Base-by-base conservation (phyloP, 2,797 vertebrate genomes). In the Poeciliopsis infans region DNA sequence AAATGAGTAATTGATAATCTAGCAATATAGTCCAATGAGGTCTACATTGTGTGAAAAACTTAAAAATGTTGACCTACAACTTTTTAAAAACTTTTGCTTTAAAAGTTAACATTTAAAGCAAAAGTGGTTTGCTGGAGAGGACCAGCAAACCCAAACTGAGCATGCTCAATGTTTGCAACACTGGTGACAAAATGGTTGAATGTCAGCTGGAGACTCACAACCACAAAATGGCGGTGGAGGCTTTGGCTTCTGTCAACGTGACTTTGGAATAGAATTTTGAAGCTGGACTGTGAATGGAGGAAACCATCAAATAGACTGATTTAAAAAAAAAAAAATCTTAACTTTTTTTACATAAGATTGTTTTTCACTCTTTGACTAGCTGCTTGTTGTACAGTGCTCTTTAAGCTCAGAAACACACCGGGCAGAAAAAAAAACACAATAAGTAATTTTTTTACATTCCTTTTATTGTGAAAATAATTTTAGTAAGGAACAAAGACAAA, bases 141-240 rank as follows among this genome's bases (percentile, higher is more conserved):
- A n/a, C n/a, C n/a, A n/a, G n/a, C n/a, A n/a, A n/a, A n/a, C n/a
- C n/a, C n/a, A n/a, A n/a, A n/a, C n/a, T n/a, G n/a, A n/a, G n/a
- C n/a, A n/a, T n/a, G n/a, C n/a, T n/a, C n/a, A n/a, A n/a, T n/a
- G n/a, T n/a, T n/a, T n/a, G n/a, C n/a, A n/a, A n/a, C n/a, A n/a
- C n/a, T n/a, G n/a, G n/a, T n/a, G n/a, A n/a, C n/a, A n/a, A n/a
- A n/a, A n/a, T n/a, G n/a, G n/a, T n/a, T n/a, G n/a, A n/a, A n/a
- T n/a, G n/a, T n/a, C n/a, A n/a, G n/a, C n/a, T n/a, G n/a, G n/a
- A n/a, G n/a, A n/a, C n/a, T n/a, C n/a, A n/a, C n/a, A n/a, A n/a
- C n/a, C n/a, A n/a, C n/a, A n/a, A n/a, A n/a, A n/a, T n/a, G 98
- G 97, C 96, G 7, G 91, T 94, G 46, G 97, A 98, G 1, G 98